Percentiles rank a stretch among this genome's conserved stretches.
phyloP scores from a whole-genome alignment of 2,797 vertebrate species.

The Picus viridis region DNA sequence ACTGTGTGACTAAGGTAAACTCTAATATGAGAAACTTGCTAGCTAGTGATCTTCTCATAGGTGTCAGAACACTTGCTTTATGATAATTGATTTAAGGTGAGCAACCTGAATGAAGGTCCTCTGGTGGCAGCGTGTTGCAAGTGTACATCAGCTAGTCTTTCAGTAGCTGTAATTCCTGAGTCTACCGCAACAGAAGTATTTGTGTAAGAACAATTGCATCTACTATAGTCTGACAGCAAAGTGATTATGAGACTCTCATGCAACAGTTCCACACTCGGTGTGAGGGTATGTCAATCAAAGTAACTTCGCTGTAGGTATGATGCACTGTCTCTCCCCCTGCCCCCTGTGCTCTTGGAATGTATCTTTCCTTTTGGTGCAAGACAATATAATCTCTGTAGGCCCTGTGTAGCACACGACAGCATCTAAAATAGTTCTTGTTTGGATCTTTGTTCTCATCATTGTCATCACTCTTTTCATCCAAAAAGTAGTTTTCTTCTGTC shows the following conservation, averaged over 20 bases:
- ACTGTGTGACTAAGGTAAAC: neutral
- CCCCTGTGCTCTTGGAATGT: neutral
- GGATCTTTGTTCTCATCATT: neutral
- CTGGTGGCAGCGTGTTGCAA: slow-evolving; percentile 27
- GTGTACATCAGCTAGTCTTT: neutral
- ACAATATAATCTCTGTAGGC: neutral
- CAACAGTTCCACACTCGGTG: neutral
- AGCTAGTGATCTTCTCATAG: neutral
- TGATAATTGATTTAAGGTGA: neutral
- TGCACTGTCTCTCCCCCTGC: neutral
- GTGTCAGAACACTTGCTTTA: neutral
- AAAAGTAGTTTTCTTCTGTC: neutral
- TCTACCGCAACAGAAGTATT: slow-evolving; percentile 1
- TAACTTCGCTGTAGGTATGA: slow-evolving; percentile 12
- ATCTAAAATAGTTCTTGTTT: neutral
- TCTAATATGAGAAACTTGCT: neutral
- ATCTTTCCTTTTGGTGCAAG: neutral
- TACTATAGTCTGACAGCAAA: neutral
- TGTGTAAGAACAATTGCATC: neutral
- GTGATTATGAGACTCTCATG: slow-evolving; percentile 13
- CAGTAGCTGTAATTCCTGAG: neutral
- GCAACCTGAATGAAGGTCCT: slow-evolving; percentile 15
- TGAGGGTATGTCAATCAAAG: slow-evolving; percentile 35
- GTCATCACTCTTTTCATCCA: neutral
- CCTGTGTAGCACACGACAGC: neutral